Evolutionary conservation across 2,888 invertebrate genomes (phyloP).

Genomic region (Hypena proboscidalis): DNA sequence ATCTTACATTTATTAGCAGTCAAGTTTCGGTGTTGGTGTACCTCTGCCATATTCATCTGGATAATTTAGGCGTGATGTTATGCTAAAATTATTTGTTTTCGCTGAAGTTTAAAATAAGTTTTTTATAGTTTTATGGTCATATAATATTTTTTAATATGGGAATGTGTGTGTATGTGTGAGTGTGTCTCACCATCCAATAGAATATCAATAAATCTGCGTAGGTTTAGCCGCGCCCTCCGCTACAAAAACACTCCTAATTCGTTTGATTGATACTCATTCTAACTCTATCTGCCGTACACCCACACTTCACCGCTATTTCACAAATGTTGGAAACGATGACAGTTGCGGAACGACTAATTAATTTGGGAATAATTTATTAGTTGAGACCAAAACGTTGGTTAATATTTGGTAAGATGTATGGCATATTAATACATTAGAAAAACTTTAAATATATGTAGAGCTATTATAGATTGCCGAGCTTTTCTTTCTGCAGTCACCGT

Average conservation of each 20-base stretch:
- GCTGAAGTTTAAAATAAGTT: no score
- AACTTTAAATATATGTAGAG: background rate
- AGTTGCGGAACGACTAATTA: conserved; percentile 22
- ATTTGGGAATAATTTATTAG: conserved; percentile 31
- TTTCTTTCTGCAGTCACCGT: no score
- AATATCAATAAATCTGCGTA: conserved; percentile 16
- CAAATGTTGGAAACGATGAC: conserved; percentile 18
- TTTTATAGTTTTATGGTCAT: no score
- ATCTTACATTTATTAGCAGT: no score
- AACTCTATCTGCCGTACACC: conserved; percentile 6
- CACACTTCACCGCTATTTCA: conserved; percentile 23
- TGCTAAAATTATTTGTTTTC: no score
- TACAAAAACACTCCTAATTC: conserved; percentile 20
- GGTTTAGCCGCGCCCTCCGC: conserved; percentile 24
- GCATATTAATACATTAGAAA: background rate
- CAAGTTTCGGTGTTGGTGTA: no score
- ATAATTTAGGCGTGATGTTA: no score
- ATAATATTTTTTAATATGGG: no score
- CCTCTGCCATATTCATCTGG: no score
- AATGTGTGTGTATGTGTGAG: conserved; percentile 6
- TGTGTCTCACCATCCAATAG: conserved; percentile 6
- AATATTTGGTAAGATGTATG: background rate
- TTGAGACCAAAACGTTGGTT: background rate
- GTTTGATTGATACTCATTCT: conserved; percentile 21
- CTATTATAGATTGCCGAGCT: no score